Evolutionary conservation across 2,113 vertebrate species (phyloP).

Genomic region (mouse (Mus musculus)): DNA sequence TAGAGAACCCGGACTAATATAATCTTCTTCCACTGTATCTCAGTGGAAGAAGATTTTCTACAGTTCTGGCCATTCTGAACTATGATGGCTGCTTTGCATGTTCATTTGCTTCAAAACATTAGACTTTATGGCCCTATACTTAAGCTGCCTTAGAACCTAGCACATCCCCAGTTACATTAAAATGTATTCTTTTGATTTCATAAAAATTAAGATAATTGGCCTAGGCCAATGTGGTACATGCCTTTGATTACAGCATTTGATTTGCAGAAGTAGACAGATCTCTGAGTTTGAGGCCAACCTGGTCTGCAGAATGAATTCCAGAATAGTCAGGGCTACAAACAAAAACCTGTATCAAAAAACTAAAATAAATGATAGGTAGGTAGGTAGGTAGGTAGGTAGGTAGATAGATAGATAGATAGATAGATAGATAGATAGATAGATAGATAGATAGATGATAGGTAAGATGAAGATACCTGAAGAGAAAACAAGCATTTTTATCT

Average conservation of each 20-base stretch:
- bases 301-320: neutral
- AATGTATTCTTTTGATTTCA: slow-evolving; percentile 10
- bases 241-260: neutral
- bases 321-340: neutral
- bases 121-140: neutral
- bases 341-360: neutral
- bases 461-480: neutral
- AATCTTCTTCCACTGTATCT: neutral
- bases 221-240: neutral
- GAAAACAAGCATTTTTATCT: neutral
- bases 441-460: no score
- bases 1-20: no score
- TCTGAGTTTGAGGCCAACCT: neutral
- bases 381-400: no score
- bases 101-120: neutral
- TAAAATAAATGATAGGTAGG: neutral
- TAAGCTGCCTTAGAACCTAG: neutral
- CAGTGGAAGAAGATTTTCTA: no score
- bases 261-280: no score
- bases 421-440: no score
- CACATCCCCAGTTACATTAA: neutral
- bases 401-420: neutral
- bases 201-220: neutral
- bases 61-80: neutral
- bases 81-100: neutral